A percentile compares a stretch with the other conserved stretches of the same genome.
Evolutionary conservation across 2,888 invertebrate species (phyloP).

Genomic region (Lysandra coridon): DNA sequence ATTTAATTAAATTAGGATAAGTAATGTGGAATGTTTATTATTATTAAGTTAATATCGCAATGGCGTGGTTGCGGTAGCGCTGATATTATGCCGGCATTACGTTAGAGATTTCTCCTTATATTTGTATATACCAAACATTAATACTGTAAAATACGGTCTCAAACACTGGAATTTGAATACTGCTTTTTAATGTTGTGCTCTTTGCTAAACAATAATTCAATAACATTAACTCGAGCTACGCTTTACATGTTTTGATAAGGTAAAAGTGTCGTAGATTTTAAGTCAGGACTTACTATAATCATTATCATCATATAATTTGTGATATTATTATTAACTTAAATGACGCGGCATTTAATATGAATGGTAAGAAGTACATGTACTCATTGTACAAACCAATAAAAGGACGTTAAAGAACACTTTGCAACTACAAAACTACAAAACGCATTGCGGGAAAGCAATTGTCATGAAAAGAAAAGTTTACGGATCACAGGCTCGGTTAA

Average conservation of each 20-base stretch:
- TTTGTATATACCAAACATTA: not conserved
- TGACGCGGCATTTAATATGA: too few relatives aligned
- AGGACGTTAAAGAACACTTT: not conserved
- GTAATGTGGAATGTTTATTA: not conserved
- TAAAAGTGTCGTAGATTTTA: too few relatives aligned
- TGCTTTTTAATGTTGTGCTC: not conserved
- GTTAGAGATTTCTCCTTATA: not conserved
- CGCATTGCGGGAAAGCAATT: not conserved
- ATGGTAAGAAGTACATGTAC: too few relatives aligned
- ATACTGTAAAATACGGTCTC: not conserved
- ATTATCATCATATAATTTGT: too few relatives aligned
- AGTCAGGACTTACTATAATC: too few relatives aligned
- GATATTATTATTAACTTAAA: too few relatives aligned
- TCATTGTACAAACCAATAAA: too few relatives aligned
- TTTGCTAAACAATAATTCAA: too few relatives aligned
- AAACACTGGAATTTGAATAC: too few relatives aligned
- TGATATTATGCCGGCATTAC: not conserved
- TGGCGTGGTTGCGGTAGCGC: not conserved
- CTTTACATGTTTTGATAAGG: too few relatives aligned
- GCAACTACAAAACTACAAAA: not conserved
- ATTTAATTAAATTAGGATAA: not conserved
- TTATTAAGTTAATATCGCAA: not conserved
- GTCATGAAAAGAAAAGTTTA: conserved; percentile 21
- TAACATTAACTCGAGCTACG: too few relatives aligned
- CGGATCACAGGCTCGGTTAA: conserved; percentile 15